A percentile compares a stretch with the other conserved stretches of the same genome.
These are phyloP conservation scores for Chionomys nivalis DNA, from an alignment of 2,113 vertebrate species.

Conservation along the genomic window DNA sequence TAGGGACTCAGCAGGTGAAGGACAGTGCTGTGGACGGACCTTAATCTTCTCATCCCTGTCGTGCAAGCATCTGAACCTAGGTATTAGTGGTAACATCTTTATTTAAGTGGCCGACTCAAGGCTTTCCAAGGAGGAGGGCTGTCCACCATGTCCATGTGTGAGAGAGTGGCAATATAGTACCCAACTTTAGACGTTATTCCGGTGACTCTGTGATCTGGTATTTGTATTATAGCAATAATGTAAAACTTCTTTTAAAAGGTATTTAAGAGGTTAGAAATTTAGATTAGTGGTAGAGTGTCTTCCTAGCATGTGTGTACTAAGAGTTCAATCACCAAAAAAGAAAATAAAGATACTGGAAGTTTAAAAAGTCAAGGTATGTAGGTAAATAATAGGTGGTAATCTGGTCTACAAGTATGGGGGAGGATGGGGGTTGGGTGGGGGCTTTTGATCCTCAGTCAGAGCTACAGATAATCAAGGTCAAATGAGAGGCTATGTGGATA, in stretches of 20 bases:
- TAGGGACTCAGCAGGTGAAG: neutral
- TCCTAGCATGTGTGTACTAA: neutral
- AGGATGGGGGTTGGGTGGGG: no score
- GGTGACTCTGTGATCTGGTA: neutral
- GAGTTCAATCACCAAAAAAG: neutral
- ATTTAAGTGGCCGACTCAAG: neutral
- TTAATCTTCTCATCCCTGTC: neutral
- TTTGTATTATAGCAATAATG: neutral
- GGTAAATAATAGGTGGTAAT: neutral
- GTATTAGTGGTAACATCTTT: fast-evolving
- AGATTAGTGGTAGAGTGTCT: neutral
- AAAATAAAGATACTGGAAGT: neutral
- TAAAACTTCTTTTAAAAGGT: neutral
- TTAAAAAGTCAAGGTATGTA: neutral
- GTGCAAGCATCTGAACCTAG: neutral
- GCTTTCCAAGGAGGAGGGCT: neutral
- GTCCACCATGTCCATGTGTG: fast-evolving
- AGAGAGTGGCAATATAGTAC: fast-evolving
- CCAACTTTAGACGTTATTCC: neutral
- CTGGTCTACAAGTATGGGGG: neutral
- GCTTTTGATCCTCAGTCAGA: neutral
- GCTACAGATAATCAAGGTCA: neutral
- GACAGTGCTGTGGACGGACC: neutral
- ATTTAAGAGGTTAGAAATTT: neutral
- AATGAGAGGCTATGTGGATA: neutral